phyloP scores from a whole-genome alignment of 2,888 invertebrate genomes.

The Acronicta psi region DNA sequence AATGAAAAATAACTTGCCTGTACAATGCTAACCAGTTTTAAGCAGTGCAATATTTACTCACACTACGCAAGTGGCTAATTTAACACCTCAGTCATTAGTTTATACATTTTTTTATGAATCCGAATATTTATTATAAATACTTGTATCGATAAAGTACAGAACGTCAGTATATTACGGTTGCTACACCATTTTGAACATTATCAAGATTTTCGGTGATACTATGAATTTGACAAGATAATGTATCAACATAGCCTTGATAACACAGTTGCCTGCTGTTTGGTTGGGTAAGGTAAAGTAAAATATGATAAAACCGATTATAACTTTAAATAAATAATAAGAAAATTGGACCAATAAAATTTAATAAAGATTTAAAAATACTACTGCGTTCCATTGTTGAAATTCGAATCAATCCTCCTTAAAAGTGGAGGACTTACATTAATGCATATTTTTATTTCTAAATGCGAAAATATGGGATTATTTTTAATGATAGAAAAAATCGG shows the following conservation, averaged over 20 bases:
- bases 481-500: too few species aligned
- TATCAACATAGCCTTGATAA: background rate
- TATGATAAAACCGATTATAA: too few species aligned
- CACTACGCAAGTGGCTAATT: background rate
- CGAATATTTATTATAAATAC: background rate
- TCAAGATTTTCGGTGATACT: background rate
- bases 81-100: background rate
- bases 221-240: background rate
- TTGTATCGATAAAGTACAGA: background rate
- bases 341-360: too few species aligned
- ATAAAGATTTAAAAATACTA: background rate
- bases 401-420: too few species aligned
- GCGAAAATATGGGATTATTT: too few species aligned
- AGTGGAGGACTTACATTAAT: too few species aligned
- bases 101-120: background rate
- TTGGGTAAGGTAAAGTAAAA: background rate
- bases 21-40: conserved; percentile 1
- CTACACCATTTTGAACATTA: background rate
- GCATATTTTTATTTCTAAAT: too few species aligned
- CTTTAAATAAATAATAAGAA: too few species aligned
- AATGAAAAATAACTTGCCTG: conserved; percentile 21
- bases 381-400: background rate
- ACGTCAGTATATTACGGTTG: background rate
- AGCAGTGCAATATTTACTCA: background rate
- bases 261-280: too few species aligned